These are phyloP conservation scores for Poecilia gillii DNA, from an alignment of 2,797 vertebrate species.

Conservation along the genomic window DNA sequence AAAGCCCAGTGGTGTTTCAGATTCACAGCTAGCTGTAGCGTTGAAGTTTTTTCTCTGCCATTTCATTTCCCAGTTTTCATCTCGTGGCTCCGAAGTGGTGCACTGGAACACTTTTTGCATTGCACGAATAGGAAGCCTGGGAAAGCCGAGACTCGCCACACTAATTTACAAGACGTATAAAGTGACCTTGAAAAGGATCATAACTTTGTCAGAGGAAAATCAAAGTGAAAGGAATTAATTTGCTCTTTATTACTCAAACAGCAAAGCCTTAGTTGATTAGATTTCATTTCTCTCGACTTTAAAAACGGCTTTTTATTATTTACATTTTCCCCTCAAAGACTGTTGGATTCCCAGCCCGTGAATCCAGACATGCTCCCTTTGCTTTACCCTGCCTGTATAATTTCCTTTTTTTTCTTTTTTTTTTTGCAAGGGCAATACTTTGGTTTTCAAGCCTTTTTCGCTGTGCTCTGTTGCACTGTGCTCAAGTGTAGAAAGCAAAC, in stretches of 20 bases:
- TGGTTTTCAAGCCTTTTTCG: slow-evolving; percentile 34
- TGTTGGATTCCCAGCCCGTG: slow-evolving; percentile 56
- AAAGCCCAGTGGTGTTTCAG: slow-evolving; percentile 53
- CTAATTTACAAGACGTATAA: slow-evolving; percentile 4
- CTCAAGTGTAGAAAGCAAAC: slow-evolving; percentile 27
- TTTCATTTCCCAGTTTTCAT: slow-evolving; percentile 35
- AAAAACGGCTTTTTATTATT: slow-evolving; percentile 35
- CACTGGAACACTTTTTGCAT: slow-evolving; percentile 12
- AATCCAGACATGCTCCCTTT: slow-evolving; percentile 53
- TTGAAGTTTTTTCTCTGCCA: slow-evolving; percentile 53
- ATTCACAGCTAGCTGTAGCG: slow-evolving; percentile 53
- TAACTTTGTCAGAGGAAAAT: slow-evolving; percentile 44
- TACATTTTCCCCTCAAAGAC: slow-evolving; percentile 25
- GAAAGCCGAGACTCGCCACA: slow-evolving; percentile 22
- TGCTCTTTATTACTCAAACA: slow-evolving; percentile 32
- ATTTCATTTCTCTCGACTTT: slow-evolving; percentile 45
- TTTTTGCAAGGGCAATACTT: slow-evolving; percentile 49
- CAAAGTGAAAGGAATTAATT: slow-evolving; percentile 19
- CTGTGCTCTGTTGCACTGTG: slow-evolving; percentile 28
- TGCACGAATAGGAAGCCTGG: slow-evolving; percentile 16
- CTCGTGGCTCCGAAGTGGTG: slow-evolving; percentile 27
- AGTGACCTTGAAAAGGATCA: slow-evolving; percentile 27
- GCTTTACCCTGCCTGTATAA: slow-evolving; percentile 41
- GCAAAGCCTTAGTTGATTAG: slow-evolving; percentile 28
- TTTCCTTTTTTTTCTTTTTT: slow-evolving; percentile 20